Evolutionary conservation across 2,797 vertebrate species (phyloP).

Genomic region (Setipinna tenuifilis): DNA sequence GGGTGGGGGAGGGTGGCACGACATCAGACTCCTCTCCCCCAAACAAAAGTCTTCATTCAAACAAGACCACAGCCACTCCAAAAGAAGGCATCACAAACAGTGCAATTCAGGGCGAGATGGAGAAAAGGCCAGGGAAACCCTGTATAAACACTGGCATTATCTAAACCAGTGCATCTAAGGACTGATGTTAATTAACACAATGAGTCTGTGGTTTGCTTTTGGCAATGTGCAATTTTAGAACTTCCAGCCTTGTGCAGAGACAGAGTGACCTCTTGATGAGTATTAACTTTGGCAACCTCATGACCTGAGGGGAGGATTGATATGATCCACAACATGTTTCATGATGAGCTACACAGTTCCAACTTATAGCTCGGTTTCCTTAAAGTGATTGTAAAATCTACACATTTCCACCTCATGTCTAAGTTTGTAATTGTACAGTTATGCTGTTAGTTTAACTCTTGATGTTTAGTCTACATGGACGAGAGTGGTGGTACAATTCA

Average conservation of each 20-base stretch:
- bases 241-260: neutral
- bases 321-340: neutral
- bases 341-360: neutral
- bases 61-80: constrained; percentile 10
- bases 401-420: neutral
- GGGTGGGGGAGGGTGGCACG: neutral
- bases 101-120: neutral
- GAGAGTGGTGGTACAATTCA: neutral
- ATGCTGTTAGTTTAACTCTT: neutral
- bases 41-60: neutral
- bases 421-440: neutral
- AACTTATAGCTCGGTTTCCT: neutral
- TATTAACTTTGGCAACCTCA: neutral
- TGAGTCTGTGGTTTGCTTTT: neutral
- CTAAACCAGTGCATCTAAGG: neutral
- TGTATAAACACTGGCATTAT: neutral
- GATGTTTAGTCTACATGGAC: neutral
- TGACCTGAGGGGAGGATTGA: neutral
- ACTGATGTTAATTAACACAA: neutral
- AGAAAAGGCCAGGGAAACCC: neutral
- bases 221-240: neutral
- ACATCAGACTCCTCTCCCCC: neutral
- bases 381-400: neutral
- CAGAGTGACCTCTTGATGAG: neutral
- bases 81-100: neutral